Conservation (phyloP, 1,140 invertebrate genomes). For the Papilio aristodemus region DNA sequence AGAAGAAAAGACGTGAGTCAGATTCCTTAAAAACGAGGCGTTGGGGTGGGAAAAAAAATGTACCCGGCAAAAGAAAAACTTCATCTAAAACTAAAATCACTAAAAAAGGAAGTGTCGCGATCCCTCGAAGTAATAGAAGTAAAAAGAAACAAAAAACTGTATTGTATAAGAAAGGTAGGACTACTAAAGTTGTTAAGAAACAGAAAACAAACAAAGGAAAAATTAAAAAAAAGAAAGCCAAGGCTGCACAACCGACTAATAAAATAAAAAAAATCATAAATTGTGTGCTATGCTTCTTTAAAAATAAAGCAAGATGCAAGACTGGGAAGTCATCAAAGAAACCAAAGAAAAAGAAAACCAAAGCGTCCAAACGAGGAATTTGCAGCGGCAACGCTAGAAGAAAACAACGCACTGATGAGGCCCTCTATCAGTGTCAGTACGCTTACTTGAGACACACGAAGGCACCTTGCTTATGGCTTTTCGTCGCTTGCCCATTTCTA, state of each 20-base stretch:
- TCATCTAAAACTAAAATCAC: neutral
- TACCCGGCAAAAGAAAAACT: neutral
- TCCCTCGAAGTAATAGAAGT: neutral
- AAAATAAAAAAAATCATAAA: neutral
- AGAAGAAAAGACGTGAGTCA: neutral
- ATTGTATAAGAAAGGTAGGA: neutral
- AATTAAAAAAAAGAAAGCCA: neutral
- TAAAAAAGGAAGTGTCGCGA: neutral
- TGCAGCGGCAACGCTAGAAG: neutral
- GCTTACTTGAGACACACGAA: neutral
- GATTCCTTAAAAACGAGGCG: neutral
- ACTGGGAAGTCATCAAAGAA: slow-evolving; percentile 4
- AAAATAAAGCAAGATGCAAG: neutral
- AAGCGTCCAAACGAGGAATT: neutral
- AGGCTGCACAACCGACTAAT: neutral
- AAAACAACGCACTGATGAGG: neutral
- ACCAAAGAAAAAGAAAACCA: neutral
- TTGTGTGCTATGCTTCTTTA: neutral
- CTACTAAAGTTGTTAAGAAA: neutral
- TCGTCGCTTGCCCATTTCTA: neutral
- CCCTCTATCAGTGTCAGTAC: neutral
- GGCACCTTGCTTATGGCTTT: slow-evolving; percentile 14
- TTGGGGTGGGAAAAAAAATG: neutral
- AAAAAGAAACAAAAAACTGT: neutral
- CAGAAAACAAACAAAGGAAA: neutral